A percentile compares a stretch with the other conserved stretches of the same genome.
phyloP scores from a whole-genome alignment of 1,140 invertebrate species.

The Drosophila tristis region DNA sequence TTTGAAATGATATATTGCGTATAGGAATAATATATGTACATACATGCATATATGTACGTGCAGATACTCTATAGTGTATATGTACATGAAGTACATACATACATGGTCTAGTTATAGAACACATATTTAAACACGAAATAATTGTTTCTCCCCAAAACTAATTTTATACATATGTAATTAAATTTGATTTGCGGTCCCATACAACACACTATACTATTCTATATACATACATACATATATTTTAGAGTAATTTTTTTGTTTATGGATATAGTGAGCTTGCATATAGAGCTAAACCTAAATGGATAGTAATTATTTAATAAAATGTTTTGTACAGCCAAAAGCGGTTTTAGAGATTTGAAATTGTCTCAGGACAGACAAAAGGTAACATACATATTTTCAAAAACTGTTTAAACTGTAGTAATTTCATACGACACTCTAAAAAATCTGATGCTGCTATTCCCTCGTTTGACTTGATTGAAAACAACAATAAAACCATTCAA shows the following conservation, averaged over 20 bases:
- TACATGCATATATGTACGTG: constrained; percentile 11
- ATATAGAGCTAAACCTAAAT: constrained; percentile 20
- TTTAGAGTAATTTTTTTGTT: constrained; percentile 61
- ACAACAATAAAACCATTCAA: constrained; percentile 39
- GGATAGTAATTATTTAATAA: constrained; percentile 21
- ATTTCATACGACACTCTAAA: constrained; percentile 1
- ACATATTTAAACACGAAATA: constrained; percentile 18
- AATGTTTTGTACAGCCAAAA: constrained; percentile 60
- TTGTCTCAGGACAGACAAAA: constrained; percentile 2
- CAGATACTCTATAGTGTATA: constrained; percentile 14
- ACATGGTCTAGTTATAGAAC: constrained; percentile 49
- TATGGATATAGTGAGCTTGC: constrained; percentile 4
- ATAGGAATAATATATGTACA: constrained; percentile 22
- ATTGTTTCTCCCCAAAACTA: constrained; percentile 34
- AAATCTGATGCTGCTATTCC: not conserved
- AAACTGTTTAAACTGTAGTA: constrained; percentile 12
- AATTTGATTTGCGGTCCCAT: constrained; percentile 24
- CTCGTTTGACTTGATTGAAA: constrained; percentile 26
- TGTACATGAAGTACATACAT: constrained; percentile 18
- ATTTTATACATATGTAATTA: constrained; percentile 17
- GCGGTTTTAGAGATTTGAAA: constrained; percentile 5
- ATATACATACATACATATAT: constrained; percentile 46
- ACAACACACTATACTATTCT: constrained; percentile 21
- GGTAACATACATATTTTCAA: constrained; percentile 2
- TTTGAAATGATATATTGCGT: constrained; percentile 52